Conservation (phyloP, 2,888 invertebrate species). For the Nematopogon swammerdamellus region DNA sequence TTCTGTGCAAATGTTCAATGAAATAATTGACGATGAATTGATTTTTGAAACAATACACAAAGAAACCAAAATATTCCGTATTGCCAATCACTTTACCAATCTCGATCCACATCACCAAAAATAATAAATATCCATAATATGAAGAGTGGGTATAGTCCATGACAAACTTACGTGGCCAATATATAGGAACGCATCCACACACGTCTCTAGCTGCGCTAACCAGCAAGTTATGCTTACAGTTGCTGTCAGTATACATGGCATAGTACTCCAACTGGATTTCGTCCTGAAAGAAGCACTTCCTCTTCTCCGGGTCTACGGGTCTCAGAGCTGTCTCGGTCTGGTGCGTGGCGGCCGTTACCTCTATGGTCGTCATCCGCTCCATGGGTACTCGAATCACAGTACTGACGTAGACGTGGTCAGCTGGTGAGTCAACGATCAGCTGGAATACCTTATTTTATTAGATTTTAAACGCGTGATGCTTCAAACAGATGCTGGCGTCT, state of each 20-base stretch:
- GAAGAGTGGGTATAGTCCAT: no score
- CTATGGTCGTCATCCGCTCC: slow-evolving; percentile 43
- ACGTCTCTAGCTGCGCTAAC: slow-evolving; percentile 35
- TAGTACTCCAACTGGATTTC: slow-evolving; percentile 35
- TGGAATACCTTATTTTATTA: slow-evolving; percentile 12
- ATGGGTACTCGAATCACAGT: slow-evolving; percentile 42
- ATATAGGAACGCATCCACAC: slow-evolving; percentile 44
- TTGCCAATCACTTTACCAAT: no score
- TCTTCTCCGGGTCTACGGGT: slow-evolving; percentile 24
- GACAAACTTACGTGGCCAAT: slow-evolving; percentile 42
- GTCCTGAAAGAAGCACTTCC: slow-evolving; percentile 44
- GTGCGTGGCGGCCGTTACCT: slow-evolving; percentile 40
- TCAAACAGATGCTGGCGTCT: no score
- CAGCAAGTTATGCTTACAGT: slow-evolving; percentile 51
- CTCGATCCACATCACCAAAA: no score
- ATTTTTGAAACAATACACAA: no score
- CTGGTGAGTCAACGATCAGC: slow-evolving; percentile 40
- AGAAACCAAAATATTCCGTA: no score
- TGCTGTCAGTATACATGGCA: slow-evolving; percentile 49
- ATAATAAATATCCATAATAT: no score
- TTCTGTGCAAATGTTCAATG: no score
- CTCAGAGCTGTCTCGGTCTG: slow-evolving; percentile 33
- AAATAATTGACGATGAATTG: no score
- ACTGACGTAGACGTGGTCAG: slow-evolving; percentile 40
- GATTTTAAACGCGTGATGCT: no score